Base-by-base conservation (phyloP, 2,888 invertebrate genomes). In the Slavum lentiscoides region DNA sequence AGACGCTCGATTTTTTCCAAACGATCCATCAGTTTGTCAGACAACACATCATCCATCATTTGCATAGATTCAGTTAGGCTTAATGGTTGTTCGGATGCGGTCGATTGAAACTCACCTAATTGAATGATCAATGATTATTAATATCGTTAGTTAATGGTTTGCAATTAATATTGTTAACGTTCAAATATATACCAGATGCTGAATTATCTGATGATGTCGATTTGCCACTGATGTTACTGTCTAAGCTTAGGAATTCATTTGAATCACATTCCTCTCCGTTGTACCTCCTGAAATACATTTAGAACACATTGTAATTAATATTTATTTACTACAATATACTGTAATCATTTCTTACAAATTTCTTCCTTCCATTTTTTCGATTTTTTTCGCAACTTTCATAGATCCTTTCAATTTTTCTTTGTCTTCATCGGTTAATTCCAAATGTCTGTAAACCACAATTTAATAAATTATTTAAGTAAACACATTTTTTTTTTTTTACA, bases 371-470 rank as follows among this genome's bases (percentile, higher is more conserved):
- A 96, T 89, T 87, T 96, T 95, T 85, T 96, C 96, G 82, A 96
- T 87, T 86, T 96, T 96, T 85, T 93, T 94, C 0, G 96, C 96
- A 83, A 96, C 96, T 88, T 96, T 96, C 85, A 95, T 93, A 74
- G 93, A 94, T 59, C 94, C 94, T 86, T 95, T 95, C 23, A 96
- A 88, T 86, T 95, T 95, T 84, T 95, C 95, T 85, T 95, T 95
- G 85, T 96, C 96, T 83, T 95, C 95, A 84, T 96, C 95, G 23
- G 95, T 95, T 74, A 96, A 89, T 85, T 95, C 95, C 87, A 96
- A 90, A 87, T 96, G 95, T 85, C 94, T 92, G 83, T 4, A 84
- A 85, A 30, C 19, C 53, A 69, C n/a, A 55, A 17, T 64, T 64
- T 66, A 49, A 43, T 5, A 17, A 67, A 58, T 77, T 37, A 49